A percentile compares a stretch with the other conserved stretches of the same genome.
phyloP scores from a whole-genome alignment of 1,140 invertebrate genomes.

The Platorchestia sp. region DNA sequence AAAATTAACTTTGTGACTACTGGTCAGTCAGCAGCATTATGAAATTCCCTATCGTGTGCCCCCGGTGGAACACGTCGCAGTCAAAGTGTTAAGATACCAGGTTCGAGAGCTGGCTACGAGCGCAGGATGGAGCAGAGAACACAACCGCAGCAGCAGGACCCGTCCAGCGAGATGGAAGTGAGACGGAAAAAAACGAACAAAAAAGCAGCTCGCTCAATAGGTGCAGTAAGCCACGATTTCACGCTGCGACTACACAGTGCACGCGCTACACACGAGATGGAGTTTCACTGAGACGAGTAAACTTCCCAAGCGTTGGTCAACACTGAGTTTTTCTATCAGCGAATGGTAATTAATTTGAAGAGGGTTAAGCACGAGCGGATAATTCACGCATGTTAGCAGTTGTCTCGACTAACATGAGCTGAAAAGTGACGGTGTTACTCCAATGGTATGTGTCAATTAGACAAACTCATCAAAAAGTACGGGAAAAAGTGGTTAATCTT shows the following conservation, averaged over 20 bases:
- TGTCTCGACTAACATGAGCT: no score
- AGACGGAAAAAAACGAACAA: background rate
- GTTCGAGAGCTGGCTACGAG: background rate
- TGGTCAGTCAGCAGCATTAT: no score
- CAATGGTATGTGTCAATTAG: no score
- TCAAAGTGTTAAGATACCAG: no score
- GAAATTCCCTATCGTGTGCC: no score
- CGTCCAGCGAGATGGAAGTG: background rate
- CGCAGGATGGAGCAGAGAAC: background rate
- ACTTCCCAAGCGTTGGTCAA: background rate
- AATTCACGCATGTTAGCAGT: no score
- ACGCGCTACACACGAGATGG: background rate
- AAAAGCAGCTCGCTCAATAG: background rate
- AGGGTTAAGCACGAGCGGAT: no score
- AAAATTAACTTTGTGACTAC: no score
- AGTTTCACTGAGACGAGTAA: background rate
- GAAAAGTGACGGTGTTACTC: no score
- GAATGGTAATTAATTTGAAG: background rate
- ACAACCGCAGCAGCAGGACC: background rate
- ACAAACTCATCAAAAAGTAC: no score
- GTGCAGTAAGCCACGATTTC: background rate
- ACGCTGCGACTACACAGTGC: background rate
- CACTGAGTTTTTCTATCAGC: background rate
- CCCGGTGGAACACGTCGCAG: no score
- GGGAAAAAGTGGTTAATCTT: no score